A percentile compares a stretch with the other conserved stretches of the same genome.
Conservation (phyloP, 64 coral and sea anemone species). For the Catalaphyllia jardinei region DNA sequence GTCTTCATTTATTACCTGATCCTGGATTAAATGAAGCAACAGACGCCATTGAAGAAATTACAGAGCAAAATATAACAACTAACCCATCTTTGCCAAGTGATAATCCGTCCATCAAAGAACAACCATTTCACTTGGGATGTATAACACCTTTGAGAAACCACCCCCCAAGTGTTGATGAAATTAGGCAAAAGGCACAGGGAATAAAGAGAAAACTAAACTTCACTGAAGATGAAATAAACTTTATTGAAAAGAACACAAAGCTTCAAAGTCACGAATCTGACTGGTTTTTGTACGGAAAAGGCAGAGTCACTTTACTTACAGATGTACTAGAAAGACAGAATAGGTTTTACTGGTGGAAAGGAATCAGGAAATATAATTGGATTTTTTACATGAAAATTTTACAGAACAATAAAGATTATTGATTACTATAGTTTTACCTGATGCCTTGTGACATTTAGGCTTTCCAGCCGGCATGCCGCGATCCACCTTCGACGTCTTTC, state of each 20-base stretch:
- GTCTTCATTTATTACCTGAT: no score
- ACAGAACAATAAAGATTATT: no score
- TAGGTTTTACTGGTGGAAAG: no score
- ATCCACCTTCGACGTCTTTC: slow-evolving; percentile 44
- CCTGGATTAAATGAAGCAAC: slow-evolving; percentile 15
- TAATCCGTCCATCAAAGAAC: no score
- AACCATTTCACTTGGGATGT: no score
- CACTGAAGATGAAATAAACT: no score
- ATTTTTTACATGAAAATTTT: no score
- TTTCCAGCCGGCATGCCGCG: slow-evolving; percentile 39
- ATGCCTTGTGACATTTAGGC: slow-evolving; percentile 34
- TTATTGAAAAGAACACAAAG: slow-evolving; percentile 58
- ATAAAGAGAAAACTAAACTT: slow-evolving; percentile 57
- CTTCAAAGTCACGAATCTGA: slow-evolving; percentile 32
- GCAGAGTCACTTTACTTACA: slow-evolving; percentile 34
- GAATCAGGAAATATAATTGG: no score
- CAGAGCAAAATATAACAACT: not conserved
- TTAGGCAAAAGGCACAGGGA: not conserved
- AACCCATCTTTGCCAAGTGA: not conserved
- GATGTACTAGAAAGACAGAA: not conserved
- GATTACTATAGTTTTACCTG: slow-evolving; percentile 49
- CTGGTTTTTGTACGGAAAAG: slow-evolving; percentile 51
- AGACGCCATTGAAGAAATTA: not conserved
- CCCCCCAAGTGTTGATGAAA: no score
- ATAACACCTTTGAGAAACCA: no score